Percentiles rank a stretch among this genome's conserved stretches.
Conservation (phyloP, 2,113 vertebrate genomes). For the Melanerpes aurifrons region DNA sequence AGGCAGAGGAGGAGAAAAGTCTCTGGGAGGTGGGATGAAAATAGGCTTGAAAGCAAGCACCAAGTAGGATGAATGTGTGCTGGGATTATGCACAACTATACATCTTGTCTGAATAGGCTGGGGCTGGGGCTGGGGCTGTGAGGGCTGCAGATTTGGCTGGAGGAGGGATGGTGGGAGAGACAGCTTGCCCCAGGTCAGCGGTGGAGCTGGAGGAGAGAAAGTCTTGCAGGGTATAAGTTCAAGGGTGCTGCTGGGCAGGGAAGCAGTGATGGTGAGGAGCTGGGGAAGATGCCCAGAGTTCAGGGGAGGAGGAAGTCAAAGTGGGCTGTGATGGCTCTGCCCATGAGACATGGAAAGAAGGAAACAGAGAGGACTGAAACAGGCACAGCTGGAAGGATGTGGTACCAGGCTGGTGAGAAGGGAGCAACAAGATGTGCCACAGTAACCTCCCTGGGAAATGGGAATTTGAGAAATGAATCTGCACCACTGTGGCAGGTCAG, state of each 20-base stretch:
- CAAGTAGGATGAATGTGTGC: background rate
- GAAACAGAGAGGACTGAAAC: background rate
- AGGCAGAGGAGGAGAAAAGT: background rate
- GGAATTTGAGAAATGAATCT: background rate
- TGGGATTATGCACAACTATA: background rate
- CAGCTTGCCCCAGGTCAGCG: background rate
- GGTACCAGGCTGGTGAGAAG: background rate
- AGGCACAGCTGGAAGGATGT: rapidly evolving
- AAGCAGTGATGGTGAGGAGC: background rate
- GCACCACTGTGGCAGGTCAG: background rate
- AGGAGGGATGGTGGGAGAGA: background rate
- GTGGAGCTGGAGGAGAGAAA: background rate
- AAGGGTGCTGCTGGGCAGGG: background rate
- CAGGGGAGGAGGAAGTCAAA: too few relatives aligned
- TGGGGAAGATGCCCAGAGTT: background rate
- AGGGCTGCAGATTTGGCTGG: background rate
- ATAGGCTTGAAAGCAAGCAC: background rate
- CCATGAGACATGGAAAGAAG: background rate
- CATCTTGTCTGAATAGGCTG: background rate
- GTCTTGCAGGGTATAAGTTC: background rate
- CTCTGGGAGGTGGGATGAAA: background rate
- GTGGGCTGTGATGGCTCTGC: background rate
- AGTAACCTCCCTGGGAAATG: background rate
- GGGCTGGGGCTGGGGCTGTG: background rate
- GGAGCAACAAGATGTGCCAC: background rate